Base-by-base conservation (phyloP, 1,140 invertebrate species). In the Apolygus lucorum region DNA sequence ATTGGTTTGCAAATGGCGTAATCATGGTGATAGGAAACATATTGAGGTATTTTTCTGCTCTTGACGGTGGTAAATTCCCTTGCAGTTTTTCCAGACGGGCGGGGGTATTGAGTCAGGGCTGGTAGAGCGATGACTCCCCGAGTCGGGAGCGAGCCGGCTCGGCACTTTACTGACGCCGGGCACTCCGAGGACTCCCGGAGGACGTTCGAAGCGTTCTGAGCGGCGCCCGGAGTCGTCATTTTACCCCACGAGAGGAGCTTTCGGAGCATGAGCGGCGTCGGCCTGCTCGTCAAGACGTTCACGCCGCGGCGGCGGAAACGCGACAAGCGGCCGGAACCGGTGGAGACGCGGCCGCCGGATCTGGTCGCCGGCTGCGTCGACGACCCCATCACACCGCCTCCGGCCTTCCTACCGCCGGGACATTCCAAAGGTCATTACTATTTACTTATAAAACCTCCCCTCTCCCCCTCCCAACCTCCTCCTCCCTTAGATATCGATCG, bases 221-320 rank as follows among this genome's bases (percentile, higher is more conserved):
- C 24, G 11, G 17, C 8, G 17, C 11, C 11, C 8, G 17, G 24
- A n/a, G 59, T 11, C 11, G 59, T 63, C 24, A 13, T 17, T 63
- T n/a, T n/a, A n/a, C 8, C n/a, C 42, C 8, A 49, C 8, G 8
- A 11, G 8, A n/a, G n/a, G n/a, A n/a, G n/a, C n/a, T n/a, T n/a
- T n/a, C n/a, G n/a, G n/a, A 62, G 21, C 17, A 86, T 86, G 84
- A 87, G 84, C 72, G 84, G 84, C 17, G 84, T 86, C 13, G 83
- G 84, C 66, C 85, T 85, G 72, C 74, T 86, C 63, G 84, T 88
- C 76, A 88, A 88, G 76, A 87, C 85, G 4, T 84, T 87, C 73
- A 82, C 85, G 2, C 85, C 87, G 28, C 82, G 84, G 11, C 78
- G 86, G 42, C 80, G 83, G 52, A 79, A 84, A 27, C 79, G 84